These are phyloP conservation scores for Eulemur coronatus DNA, from an alignment of 2,797 vertebrate species.

Conservation along the genomic window DNA sequence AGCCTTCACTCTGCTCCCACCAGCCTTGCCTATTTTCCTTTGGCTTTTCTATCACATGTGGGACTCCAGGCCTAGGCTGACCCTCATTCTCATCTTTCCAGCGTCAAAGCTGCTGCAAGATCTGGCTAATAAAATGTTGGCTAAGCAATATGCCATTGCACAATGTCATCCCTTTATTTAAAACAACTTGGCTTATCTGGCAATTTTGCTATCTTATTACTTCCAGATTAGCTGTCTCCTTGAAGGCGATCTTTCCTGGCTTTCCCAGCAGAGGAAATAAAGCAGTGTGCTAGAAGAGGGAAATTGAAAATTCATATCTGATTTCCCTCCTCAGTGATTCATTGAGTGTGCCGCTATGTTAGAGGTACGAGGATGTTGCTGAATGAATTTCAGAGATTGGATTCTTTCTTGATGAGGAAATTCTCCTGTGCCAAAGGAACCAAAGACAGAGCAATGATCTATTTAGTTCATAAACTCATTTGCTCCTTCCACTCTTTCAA, in stretches of 20 bases:
- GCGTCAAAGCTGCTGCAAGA: not conserved
- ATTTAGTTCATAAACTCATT: not conserved
- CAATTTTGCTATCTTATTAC: not conserved
- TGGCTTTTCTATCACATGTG: not conserved
- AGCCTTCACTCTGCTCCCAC: not conserved
- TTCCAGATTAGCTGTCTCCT: not conserved
- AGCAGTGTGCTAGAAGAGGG: not conserved
- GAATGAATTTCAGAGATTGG: not conserved
- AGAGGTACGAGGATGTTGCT: not conserved
- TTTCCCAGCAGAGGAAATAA: constrained; percentile 27
- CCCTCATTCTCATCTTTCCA: not conserved
- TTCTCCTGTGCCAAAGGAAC: not conserved
- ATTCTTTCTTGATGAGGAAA: not conserved
- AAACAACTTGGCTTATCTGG: constrained; percentile 31
- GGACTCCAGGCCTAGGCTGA: not conserved
- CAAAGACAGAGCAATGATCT: not conserved
- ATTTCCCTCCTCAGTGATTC: not conserved
- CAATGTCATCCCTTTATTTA: not conserved
- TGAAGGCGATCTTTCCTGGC: not conserved
- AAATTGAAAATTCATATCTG: not conserved
- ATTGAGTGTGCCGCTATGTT: not conserved
- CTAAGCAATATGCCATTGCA: not conserved
- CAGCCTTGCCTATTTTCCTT: not conserved
- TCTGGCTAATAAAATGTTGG: not conserved
- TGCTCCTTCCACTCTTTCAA: not conserved